Percentiles rank a stretch among this genome's conserved stretches.
Evolutionary conservation across 1,140 invertebrate genomes (phyloP).

Genomic region (Euglossa dilemma): DNA sequence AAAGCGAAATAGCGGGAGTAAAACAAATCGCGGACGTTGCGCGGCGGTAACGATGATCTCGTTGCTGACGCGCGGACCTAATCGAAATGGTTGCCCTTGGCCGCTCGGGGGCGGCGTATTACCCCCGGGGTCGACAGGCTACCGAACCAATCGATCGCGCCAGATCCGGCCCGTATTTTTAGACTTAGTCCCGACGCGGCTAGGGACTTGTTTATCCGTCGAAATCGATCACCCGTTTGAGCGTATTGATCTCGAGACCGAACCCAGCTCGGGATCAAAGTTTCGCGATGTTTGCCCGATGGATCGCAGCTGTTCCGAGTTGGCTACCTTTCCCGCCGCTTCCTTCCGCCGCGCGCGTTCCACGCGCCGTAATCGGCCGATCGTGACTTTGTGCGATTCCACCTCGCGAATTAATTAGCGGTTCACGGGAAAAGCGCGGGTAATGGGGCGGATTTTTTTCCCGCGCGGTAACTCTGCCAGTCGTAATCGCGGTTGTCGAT

Average conservation of each 20-base stretch:
- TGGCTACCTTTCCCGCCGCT: not conserved
- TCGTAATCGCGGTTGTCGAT: too few species aligned
- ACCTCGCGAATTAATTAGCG: not conserved
- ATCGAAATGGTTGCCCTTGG: conserved; percentile 48
- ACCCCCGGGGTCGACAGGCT: not conserved
- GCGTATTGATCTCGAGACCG: not conserved
- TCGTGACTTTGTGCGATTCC: not conserved
- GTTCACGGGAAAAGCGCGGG: not conserved
- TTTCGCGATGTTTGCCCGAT: not conserved
- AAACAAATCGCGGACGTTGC: conserved; percentile 53
- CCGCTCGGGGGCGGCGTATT: not conserved
- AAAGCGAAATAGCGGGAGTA: conserved; percentile 55
- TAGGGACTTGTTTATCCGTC: conserved; percentile 5
- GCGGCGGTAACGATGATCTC: conserved; percentile 54
- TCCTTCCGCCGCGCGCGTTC: not conserved
- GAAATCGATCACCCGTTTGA: not conserved
- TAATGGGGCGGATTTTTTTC: not conserved
- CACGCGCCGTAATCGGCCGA: not conserved
- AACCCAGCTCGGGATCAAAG: not conserved
- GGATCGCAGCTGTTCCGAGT: not conserved
- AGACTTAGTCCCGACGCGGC: too few species aligned
- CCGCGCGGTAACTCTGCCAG: too few species aligned
- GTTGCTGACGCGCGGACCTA: conserved; percentile 18
- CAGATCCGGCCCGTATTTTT: not conserved
- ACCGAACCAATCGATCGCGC: too few species aligned